Percentiles rank a stretch among this genome's conserved stretches.
These are phyloP conservation scores for Stomatorhinus ivindoensis DNA, from an alignment of 2,113 vertebrate genomes.

Conservation along the genomic window DNA sequence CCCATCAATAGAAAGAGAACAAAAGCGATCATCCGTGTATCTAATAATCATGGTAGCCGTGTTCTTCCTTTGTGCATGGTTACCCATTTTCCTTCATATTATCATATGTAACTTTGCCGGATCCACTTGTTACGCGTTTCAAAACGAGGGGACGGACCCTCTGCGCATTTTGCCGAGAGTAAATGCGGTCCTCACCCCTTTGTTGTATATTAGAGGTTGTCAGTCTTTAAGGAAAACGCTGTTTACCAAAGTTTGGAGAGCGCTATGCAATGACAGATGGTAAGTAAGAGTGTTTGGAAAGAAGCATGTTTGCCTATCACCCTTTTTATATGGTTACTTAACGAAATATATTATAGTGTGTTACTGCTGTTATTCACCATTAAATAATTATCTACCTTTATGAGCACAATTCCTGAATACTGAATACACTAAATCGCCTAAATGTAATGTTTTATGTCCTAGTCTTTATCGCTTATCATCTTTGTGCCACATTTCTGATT, in stretches of 20 bases:
- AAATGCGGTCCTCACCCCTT: constrained; percentile 55
- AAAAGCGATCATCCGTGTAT: constrained; percentile 53
- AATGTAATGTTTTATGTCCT: not conserved
- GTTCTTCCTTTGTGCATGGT: constrained; percentile 56
- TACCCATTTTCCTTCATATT: constrained; percentile 53
- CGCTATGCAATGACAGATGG: constrained; percentile 31
- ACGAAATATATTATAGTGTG: not conserved
- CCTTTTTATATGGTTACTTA: not conserved
- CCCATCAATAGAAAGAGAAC: constrained; percentile 49
- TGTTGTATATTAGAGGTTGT: constrained; percentile 61
- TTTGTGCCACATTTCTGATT: not conserved
- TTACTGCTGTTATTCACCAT: not conserved
- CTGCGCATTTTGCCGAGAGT: constrained; percentile 55
- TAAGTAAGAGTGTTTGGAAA: constrained; percentile 21
- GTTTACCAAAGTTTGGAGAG: constrained; percentile 46
- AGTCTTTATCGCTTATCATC: not conserved
- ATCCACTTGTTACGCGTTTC: constrained; percentile 41
- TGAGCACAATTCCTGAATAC: not conserved
- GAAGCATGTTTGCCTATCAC: not conserved
- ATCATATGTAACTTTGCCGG: constrained; percentile 45
- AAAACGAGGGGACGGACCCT: constrained; percentile 58
- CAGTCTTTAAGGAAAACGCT: constrained; percentile 43
- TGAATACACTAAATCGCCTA: not conserved
- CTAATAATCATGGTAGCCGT: constrained; percentile 59
- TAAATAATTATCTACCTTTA: not conserved